Conservation (phyloP, 2,888 invertebrate genomes). For the Plutella xylostella region DNA sequence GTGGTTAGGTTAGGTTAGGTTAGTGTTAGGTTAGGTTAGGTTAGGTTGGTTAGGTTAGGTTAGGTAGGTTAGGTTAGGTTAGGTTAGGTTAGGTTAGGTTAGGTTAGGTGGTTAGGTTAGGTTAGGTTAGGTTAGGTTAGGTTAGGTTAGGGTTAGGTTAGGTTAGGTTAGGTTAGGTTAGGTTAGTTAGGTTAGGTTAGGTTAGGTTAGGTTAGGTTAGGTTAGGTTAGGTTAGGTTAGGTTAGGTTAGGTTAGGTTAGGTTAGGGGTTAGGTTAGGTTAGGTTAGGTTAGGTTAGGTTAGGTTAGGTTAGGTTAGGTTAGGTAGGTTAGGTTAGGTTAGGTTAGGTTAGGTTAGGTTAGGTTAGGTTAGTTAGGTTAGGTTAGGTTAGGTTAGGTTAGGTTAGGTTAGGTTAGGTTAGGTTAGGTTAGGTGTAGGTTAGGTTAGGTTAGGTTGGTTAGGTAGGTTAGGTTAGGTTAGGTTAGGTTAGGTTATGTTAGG, state of each 20-base stretch:
- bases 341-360: constrained; percentile 16
- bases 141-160: constrained; percentile 18
- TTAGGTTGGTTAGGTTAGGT: constrained; percentile 23
- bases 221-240: constrained; percentile 16
- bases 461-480: constrained; percentile 14
- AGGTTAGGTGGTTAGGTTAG: constrained; percentile 18
- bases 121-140: constrained; percentile 17
- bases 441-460: constrained; percentile 12
- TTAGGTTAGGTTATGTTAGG: constrained; percentile 9
- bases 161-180: constrained; percentile 18
- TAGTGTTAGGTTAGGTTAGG: constrained; percentile 20
- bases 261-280: constrained; percentile 14
- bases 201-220: constrained; percentile 16
- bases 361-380: constrained; percentile 13
- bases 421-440: constrained; percentile 13
- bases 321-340: constrained; percentile 16
- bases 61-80: constrained; percentile 22
- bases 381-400: constrained; percentile 8
- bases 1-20: constrained; percentile 22
- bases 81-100: constrained; percentile 19
- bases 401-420: constrained; percentile 12
- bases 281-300: constrained; percentile 13
- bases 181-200: constrained; percentile 15
- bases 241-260: constrained; percentile 15
- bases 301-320: constrained; percentile 17